Percentiles rank a stretch among this genome's conserved stretches.
These are phyloP conservation scores for Opisthograptis luteolata DNA, from an alignment of 2,888 invertebrate genomes.

Conservation along the genomic window DNA sequence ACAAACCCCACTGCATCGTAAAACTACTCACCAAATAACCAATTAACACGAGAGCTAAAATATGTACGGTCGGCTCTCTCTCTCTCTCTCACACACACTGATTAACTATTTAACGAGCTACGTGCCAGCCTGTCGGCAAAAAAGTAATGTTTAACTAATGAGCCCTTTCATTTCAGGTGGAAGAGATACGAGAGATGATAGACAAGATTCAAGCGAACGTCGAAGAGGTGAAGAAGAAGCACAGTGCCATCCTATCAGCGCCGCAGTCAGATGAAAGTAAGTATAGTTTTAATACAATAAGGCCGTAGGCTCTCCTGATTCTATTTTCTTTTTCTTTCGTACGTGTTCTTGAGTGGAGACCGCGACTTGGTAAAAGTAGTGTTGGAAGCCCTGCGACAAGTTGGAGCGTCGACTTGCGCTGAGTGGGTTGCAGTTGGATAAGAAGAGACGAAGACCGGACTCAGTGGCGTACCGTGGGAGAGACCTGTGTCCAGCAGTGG, in stretches of 20 bases:
- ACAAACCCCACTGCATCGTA: slow-evolving; percentile 39
- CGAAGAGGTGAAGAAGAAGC: slow-evolving; percentile 99
- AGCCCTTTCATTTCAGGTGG: slow-evolving; percentile 88
- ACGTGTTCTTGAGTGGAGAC: too few relatives aligned
- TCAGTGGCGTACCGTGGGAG: too few relatives aligned
- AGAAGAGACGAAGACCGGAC: too few relatives aligned
- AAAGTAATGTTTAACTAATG: slow-evolving; percentile 20
- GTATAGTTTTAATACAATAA: slow-evolving; percentile 53
- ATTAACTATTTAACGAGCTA: slow-evolving; percentile 25
- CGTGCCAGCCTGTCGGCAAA: slow-evolving; percentile 6
- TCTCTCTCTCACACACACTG: slow-evolving; percentile 5
- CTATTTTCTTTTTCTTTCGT: too few relatives aligned
- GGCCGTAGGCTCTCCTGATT: too few relatives aligned
- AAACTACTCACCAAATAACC: slow-evolving; percentile 45
- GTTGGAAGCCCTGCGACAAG: too few relatives aligned
- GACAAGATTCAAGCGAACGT: slow-evolving; percentile 99
- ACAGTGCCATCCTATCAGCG: slow-evolving; percentile 99
- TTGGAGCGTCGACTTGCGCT: too few relatives aligned
- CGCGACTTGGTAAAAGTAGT: too few relatives aligned
- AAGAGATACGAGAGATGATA: slow-evolving; percentile 99
- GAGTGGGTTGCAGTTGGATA: too few relatives aligned
- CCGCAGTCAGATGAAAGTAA: slow-evolving; percentile 99
- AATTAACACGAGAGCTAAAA: slow-evolving; percentile 48
- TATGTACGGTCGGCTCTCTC: slow-evolving; percentile 24
- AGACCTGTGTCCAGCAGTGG: too few relatives aligned